Conservation (phyloP, 2,888 invertebrate species). For the Melikaiella ostensackeni region DNA sequence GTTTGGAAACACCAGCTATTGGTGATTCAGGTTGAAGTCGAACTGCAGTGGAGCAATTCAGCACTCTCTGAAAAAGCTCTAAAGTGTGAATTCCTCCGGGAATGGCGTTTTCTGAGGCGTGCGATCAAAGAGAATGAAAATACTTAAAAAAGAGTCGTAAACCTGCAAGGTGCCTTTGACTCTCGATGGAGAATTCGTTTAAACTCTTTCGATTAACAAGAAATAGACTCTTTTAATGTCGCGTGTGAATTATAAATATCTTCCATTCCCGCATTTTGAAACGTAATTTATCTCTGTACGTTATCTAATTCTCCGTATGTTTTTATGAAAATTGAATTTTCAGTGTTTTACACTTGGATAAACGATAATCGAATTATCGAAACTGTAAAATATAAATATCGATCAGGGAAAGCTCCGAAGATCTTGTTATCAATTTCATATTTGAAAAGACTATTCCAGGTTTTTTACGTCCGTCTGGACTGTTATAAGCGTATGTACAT, state of each 20-base stretch:
- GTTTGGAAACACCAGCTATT: conserved; percentile 14
- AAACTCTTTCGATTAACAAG: neutral
- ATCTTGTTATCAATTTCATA: neutral
- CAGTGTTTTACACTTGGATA: neutral
- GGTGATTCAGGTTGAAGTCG: neutral
- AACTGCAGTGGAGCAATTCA: neutral
- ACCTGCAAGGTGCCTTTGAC: neutral
- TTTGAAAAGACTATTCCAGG: neutral
- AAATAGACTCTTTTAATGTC: neutral
- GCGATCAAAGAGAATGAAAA: neutral
- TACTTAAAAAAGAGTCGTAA: neutral
- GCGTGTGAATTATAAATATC: neutral
- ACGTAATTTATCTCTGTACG: neutral
- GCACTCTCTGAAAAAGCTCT: neutral
- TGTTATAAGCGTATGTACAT: conserved; percentile 28
- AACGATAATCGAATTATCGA: neutral
- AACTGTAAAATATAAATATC: neutral
- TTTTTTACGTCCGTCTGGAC: conserved; percentile 8
- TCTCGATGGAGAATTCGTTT: neutral
- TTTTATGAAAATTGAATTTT: neutral
- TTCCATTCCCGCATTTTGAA: neutral
- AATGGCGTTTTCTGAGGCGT: neutral
- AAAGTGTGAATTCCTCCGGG: neutral
- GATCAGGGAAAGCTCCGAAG: no score
- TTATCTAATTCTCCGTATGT: no score